Evolutionary conservation across 2,797 vertebrate species (phyloP).

Genomic region (Myotis planiceps): DNA sequence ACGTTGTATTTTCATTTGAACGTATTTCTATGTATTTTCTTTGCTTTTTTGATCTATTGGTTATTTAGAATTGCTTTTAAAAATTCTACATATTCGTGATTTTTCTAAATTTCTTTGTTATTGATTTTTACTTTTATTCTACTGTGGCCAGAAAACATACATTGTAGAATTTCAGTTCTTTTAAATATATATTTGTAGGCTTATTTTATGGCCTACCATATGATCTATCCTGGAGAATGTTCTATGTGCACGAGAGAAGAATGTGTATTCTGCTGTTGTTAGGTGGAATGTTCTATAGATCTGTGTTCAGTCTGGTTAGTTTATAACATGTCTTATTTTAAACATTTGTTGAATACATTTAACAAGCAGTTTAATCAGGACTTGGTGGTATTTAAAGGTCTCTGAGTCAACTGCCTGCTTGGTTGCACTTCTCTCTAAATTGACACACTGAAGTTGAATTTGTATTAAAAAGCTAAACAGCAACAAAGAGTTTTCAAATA

Average conservation of each 20-base stretch:
- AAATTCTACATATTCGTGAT: not conserved
- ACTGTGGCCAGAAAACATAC: not conserved
- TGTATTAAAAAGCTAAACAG: not conserved
- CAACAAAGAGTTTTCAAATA: not conserved
- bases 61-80: not conserved
- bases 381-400: not conserved
- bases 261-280: not conserved
- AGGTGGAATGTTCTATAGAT: not conserved
- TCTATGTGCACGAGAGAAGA: not conserved
- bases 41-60: not conserved
- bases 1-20: slow-evolving; percentile 6
- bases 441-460: not conserved
- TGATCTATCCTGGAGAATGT: not conserved
- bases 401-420: not conserved
- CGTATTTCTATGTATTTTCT: slow-evolving; percentile 6
- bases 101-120: not conserved
- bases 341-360: slow-evolving; percentile 1
- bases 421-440: not conserved
- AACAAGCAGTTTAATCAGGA: not conserved
- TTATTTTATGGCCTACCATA: not conserved
- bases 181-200: not conserved
- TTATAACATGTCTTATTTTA: not conserved
- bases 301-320: not conserved
- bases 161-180: not conserved
- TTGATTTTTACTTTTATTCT: slow-evolving; percentile 1